phyloP scores from a whole-genome alignment of 2,797 vertebrate genomes.

The Crenuchus spilurus region DNA sequence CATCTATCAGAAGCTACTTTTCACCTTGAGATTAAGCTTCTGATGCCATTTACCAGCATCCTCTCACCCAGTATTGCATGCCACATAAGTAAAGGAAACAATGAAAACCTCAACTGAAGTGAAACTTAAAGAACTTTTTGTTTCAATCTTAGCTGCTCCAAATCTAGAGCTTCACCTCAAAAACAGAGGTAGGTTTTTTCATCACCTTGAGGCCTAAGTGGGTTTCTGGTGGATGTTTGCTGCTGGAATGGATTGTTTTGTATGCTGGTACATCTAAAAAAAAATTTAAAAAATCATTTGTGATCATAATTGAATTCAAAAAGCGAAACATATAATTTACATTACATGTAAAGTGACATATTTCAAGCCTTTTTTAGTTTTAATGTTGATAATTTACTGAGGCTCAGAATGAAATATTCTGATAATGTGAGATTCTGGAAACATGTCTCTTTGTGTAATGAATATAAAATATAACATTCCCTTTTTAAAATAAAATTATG shows the following conservation, averaged over 20 bases:
- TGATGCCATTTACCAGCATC: neutral
- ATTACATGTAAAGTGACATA: too few species aligned
- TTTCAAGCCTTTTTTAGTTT: too few species aligned
- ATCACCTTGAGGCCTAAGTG: neutral
- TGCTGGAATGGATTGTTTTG: neutral
- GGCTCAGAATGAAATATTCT: too few species aligned
- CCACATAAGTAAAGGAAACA: neutral
- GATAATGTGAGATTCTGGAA: too few species aligned
- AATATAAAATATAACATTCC: too few species aligned
- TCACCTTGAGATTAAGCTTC: neutral
- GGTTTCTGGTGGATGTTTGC: neutral
- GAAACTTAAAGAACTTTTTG: constrained; percentile 34
- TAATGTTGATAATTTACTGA: too few species aligned
- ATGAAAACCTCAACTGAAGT: neutral
- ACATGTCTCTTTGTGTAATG: too few species aligned
- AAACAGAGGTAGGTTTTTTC: constrained; percentile 80
- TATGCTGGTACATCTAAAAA: neutral
- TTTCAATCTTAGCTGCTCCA: constrained; percentile 74
- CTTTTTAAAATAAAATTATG: too few species aligned
- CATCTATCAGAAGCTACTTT: neutral
- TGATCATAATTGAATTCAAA: too few species aligned
- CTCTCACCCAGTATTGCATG: neutral
- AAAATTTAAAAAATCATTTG: neutral
- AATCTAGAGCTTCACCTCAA: constrained; percentile 82
- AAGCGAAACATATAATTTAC: too few species aligned